Evolutionary conservation across 1,140 invertebrate genomes (phyloP).

Genomic region (Asobara japonica): DNA sequence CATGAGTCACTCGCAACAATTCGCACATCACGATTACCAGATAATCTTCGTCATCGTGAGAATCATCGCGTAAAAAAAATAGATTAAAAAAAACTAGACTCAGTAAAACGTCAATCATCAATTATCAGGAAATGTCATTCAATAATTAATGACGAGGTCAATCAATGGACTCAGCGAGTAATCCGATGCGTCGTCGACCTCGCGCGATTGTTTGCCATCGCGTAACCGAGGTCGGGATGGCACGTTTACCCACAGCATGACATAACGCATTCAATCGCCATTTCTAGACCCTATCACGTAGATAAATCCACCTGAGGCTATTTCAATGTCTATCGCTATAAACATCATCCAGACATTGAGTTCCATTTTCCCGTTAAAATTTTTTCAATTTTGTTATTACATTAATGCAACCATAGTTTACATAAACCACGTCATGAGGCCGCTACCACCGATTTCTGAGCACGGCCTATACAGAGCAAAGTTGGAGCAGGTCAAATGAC

Average conservation of each 20-base stretch:
- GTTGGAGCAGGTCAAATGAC: no score
- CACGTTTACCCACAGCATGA: conserved; percentile 13
- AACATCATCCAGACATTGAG: background rate
- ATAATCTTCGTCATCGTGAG: background rate
- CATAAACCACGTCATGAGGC: no score
- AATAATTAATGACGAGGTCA: conserved; percentile 1
- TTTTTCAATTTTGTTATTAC: no score
- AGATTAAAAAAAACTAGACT: background rate
- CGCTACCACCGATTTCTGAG: no score
- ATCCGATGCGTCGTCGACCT: conserved; percentile 12
- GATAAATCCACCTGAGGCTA: background rate
- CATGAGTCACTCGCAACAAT: conserved; percentile 16
- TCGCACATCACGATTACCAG: conserved; percentile 14
- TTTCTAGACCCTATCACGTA: no score
- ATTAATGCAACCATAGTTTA: no score
- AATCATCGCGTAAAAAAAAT: background rate
- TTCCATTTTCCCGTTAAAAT: no score
- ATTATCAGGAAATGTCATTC: background rate
- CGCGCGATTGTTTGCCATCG: background rate
- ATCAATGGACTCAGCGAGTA: background rate
- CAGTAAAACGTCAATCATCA: background rate
- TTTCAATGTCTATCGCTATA: background rate
- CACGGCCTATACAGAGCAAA: no score
- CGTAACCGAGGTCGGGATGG: conserved; percentile 8
- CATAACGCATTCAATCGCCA: background rate